Conservation (phyloP, 2,888 invertebrate species). For the Ctena decussata region DNA sequence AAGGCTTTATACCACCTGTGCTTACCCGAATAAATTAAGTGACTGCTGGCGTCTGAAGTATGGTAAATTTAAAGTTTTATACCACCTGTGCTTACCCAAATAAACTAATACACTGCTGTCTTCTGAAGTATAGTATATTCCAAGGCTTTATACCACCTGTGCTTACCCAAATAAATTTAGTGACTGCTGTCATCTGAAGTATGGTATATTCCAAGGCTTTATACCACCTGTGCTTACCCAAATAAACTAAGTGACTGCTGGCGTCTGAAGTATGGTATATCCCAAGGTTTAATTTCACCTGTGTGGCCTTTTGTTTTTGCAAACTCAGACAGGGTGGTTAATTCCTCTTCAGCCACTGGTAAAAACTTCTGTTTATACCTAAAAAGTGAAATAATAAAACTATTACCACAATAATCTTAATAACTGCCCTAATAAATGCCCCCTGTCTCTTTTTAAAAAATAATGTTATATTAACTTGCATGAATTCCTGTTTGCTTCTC, state of each 20-base stretch:
- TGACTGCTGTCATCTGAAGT: too few species aligned
- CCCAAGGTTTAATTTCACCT: constrained; percentile 92
- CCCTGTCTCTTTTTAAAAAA: too few species aligned
- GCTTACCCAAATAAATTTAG: too few species aligned
- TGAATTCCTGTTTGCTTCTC: too few species aligned
- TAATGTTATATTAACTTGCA: too few species aligned
- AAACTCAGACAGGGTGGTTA: constrained; percentile 91
- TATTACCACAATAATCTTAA: too few species aligned
- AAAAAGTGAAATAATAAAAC: constrained; percentile 5
- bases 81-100: constrained; percentile 86
- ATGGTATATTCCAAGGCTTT: too few species aligned
- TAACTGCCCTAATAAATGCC: too few species aligned
- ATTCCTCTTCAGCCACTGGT: constrained; percentile 92
- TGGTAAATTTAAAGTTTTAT: constrained; percentile 93
- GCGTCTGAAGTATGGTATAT: constrained; percentile 95
- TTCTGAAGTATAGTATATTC: constrained; percentile 96
- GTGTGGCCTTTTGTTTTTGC: constrained; percentile 92
- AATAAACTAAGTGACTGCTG: constrained; percentile 89
- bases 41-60: constrained; percentile 95
- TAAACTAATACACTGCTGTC: constrained; percentile 90
- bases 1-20: too few species aligned
- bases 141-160: constrained; percentile 94
- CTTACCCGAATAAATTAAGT: constrained; percentile 48
- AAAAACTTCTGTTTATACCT: constrained; percentile 76
- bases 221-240: too few species aligned